Conservation (phyloP, 2,888 invertebrate species). For the Quadriops clusia region DNA sequence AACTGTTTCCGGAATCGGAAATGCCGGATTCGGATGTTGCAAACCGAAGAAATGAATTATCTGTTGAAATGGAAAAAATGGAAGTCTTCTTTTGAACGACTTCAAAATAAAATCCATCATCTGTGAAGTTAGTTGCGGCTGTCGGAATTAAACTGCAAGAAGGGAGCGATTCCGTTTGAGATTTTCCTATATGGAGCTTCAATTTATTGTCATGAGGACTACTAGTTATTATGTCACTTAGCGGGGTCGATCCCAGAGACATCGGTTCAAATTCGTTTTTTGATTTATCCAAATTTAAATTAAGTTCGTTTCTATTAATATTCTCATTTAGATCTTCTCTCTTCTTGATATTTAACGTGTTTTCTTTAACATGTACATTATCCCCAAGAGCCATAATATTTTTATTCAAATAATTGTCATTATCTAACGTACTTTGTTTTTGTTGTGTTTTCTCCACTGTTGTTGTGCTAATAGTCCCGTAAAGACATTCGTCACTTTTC, state of each 20-base stretch:
- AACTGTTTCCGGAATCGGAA: slow-evolving; percentile 18
- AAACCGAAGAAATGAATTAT: slow-evolving; percentile 18
- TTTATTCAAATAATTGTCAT: slow-evolving; percentile 24
- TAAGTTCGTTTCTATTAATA: not conserved
- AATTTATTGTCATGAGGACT: slow-evolving; percentile 5
- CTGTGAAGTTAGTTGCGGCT: slow-evolving; percentile 39
- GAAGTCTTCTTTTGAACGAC: slow-evolving; percentile 8
- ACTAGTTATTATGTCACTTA: slow-evolving; percentile 12
- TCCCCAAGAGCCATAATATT: slow-evolving; percentile 18
- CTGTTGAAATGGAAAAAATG: slow-evolving; percentile 9
- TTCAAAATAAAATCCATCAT: slow-evolving; percentile 38
- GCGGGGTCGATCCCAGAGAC: slow-evolving; percentile 33
- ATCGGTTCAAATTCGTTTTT: slow-evolving; percentile 22
- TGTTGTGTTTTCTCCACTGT: not conserved
- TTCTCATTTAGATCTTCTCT: not conserved
- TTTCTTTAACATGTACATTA: not conserved
- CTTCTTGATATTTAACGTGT: slow-evolving; percentile 3
- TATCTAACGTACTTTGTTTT: slow-evolving; percentile 19
- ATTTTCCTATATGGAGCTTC: slow-evolving; percentile 9
- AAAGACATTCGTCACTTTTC: slow-evolving; percentile 25
- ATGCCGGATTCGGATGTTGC: slow-evolving; percentile 33
- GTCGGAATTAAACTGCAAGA: slow-evolving; percentile 17
- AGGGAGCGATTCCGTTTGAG: slow-evolving; percentile 7
- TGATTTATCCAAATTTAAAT: not conserved
- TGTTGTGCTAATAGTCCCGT: too few relatives aligned